A percentile compares a stretch with the other conserved stretches of the same genome.
Conservation (phyloP, 2,113 vertebrate genomes). For the Oncorhynchus gorbuscha region DNA sequence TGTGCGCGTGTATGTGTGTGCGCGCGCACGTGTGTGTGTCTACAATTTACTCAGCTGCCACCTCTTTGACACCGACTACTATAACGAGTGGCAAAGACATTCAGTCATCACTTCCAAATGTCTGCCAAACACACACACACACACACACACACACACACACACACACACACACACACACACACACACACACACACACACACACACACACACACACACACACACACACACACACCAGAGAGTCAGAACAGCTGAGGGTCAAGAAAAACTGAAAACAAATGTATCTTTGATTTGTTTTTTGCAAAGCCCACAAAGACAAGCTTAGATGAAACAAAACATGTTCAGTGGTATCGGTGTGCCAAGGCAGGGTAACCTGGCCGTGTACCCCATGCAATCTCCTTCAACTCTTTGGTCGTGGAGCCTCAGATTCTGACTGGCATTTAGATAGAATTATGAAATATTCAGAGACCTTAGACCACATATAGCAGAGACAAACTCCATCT, state of each 20-base stretch:
- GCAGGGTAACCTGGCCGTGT: neutral
- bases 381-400: constrained; percentile 55
- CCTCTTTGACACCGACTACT: constrained; percentile 76
- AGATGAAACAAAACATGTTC: neutral
- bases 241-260: constrained; percentile 50
- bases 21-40: constrained; percentile 20
- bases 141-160: constrained; percentile 24
- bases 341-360: neutral
- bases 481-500: neutral
- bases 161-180: neutral
- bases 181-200: neutral
- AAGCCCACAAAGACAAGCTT: constrained; percentile 36
- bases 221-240: constrained; percentile 23
- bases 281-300: neutral
- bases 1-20: constrained; percentile 20
- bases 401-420: constrained; percentile 61
- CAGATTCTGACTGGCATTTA: constrained; percentile 63
- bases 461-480: constrained; percentile 59
- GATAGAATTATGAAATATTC: constrained; percentile 70
- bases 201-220: neutral
- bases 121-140: constrained; percentile 36
- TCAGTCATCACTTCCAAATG: constrained; percentile 74
- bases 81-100: constrained; percentile 67
- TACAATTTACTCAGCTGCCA: constrained; percentile 81
- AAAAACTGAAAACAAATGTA: constrained; percentile 1